Base-by-base conservation (phyloP, 2,888 invertebrate species). In the Ormyrus nitidulus region DNA sequence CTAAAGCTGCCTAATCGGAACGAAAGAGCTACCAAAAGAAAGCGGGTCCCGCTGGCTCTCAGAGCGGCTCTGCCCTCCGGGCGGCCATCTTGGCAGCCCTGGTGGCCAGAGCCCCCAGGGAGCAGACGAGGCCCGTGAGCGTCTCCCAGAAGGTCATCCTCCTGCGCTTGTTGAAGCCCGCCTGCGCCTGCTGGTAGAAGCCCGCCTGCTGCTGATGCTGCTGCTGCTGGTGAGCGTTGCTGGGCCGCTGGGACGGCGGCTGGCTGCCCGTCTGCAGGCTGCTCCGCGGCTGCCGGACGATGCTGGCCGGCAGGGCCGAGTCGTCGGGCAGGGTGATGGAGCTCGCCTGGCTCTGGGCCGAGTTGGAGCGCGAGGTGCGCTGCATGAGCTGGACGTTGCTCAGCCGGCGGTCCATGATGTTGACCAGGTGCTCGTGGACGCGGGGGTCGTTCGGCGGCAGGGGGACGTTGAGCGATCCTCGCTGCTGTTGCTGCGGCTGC, bases 91-190 rank as follows among this genome's bases (percentile, higher is more conserved):
- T 89, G 49, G 91, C 88, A 69, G 91, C 90, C 79, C 91, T 87
- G 13, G 90, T 87, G 8, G 91, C 91, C 59, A 91, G 86, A 54
- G 91, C 89, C 44, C 91, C 91, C 68, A 92, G 86, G 7, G 91
- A 91, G 84, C 91, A 91, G 53, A 91, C 91, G 64, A 91, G 88
- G 9, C 90, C 91, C 1, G 91, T 90, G n/a, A 92, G 85, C 51
- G 91, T 87, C 77, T 91, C 91, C 91, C 91, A 91, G 76, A 91
- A 86, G 51, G 88, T 89, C 54, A 88, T 54, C n/a, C 82, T 68
- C 6, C 80, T 56, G 7, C 71, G 59, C 51, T 82, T 82, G 70
- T 65, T 54, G 56, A 65, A 80, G 1, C 46, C 64, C 11, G 34
- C 13, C 71, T 86, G 84, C 49, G 75, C 71, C 34, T 84, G 84